Conservation (phyloP, 1,140 invertebrate species). For the Portunus trituberculatus region DNA sequence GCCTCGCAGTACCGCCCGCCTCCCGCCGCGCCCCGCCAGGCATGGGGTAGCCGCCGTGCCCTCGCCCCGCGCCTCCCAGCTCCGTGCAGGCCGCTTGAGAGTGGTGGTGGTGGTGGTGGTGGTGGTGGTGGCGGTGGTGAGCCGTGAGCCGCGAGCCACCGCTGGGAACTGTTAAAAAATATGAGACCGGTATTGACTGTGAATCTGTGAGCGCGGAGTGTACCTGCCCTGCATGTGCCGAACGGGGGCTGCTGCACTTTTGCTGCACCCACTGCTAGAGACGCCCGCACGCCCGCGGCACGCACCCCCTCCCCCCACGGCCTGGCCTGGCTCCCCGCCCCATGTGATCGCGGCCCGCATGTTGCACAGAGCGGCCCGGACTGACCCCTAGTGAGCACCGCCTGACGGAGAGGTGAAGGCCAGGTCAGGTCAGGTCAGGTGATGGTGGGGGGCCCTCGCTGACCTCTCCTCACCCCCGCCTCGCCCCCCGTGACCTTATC, state of each 20-base stretch:
- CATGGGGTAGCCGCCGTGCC: neutral
- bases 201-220: slow-evolving; percentile 47
- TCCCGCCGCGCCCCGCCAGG: neutral
- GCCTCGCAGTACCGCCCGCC: neutral
- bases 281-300: too few relatives aligned
- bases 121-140: neutral
- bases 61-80: neutral
- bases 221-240: neutral
- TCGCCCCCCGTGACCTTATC: neutral
- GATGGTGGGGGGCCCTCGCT: slow-evolving; percentile 44
- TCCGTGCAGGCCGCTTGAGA: neutral
- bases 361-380: neutral
- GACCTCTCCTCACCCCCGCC: slow-evolving; percentile 30
- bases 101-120: neutral
- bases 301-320: neutral
- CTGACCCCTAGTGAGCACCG: too few relatives aligned
- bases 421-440: slow-evolving; percentile 32
- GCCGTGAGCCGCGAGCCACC: neutral
- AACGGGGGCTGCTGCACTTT: too few relatives aligned
- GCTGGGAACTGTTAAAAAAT: slow-evolving; percentile 53
- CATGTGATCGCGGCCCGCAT: neutral
- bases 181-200: slow-evolving; percentile 49
- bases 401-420: too few relatives aligned
- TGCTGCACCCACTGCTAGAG: too few relatives aligned
- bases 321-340: neutral